A percentile compares a stretch with the other conserved stretches of the same genome.
phyloP scores from a whole-genome alignment of 2,113 vertebrate genomes.

The Rhinopomastus cyanomelas region DNA sequence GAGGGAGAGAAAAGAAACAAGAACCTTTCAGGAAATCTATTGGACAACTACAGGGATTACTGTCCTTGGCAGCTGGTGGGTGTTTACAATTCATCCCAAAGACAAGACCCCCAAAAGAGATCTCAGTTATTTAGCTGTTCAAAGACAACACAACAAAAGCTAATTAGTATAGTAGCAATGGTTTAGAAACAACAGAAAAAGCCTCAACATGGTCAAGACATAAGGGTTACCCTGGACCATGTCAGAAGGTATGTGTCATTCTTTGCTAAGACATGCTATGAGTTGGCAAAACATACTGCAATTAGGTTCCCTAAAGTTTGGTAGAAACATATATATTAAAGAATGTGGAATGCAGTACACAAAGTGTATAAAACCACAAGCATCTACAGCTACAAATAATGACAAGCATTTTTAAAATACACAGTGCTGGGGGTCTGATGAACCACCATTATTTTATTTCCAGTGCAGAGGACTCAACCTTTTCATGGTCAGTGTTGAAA shows the following conservation, averaged over 20 bases:
- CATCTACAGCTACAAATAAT: not conserved
- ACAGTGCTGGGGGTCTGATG: not conserved
- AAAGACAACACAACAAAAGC: not conserved
- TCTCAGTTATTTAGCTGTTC: constrained; percentile 3
- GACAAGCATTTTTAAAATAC: not conserved
- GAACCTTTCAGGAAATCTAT: not conserved
- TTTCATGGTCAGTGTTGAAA: not conserved
- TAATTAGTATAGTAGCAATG: not conserved
- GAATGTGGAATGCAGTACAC: not conserved
- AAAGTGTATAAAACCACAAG: not conserved
- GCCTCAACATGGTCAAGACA: not conserved
- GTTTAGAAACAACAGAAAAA: not conserved
- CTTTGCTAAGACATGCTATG: not conserved
- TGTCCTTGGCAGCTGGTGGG: not conserved
- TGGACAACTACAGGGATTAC: not conserved
- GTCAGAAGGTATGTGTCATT: not conserved
- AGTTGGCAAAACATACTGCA: not conserved
- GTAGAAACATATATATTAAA: not conserved
- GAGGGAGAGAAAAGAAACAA: not conserved
- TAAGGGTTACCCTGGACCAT: not conserved
- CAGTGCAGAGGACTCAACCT: not conserved
- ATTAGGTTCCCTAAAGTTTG: not conserved
- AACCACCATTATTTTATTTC: not conserved
- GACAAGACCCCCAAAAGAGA: not conserved
- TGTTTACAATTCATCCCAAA: constrained; percentile 8